phyloP scores from a whole-genome alignment of 92 coral and sea anemone genomes.

The Zoanthus gigantus region DNA sequence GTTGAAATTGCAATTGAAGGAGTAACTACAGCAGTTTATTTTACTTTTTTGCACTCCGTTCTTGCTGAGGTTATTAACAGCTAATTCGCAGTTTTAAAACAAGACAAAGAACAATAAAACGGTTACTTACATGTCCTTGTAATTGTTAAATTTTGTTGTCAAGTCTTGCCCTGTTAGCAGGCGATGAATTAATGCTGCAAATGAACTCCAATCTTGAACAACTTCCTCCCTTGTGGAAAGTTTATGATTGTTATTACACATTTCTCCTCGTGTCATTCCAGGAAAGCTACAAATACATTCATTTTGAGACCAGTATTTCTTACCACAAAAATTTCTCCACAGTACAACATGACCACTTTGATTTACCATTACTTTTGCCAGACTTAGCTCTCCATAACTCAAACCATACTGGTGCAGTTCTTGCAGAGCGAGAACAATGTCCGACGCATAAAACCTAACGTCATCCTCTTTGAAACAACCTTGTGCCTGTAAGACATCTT shows the following conservation, averaged over 20 bases:
- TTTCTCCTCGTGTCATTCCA: conserved; percentile 66
- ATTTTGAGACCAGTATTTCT: conserved; percentile 78
- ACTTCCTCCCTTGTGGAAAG: neutral
- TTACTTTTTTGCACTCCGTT: neutral
- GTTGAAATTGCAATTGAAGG: neutral
- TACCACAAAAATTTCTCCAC: conserved; percentile 91
- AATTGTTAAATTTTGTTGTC: neutral
- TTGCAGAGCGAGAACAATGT: conserved; percentile 77
- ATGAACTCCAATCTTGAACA: conserved; percentile 61
- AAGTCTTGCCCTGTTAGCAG: conserved; percentile 57
- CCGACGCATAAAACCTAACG: conserved; percentile 77
- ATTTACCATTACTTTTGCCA: conserved; percentile 75
- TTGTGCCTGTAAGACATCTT: conserved; percentile 35
- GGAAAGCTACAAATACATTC: conserved; percentile 83
- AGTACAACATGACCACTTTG: conserved; percentile 77
- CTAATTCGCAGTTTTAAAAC: conserved; percentile 32
- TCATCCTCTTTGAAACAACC: conserved; percentile 60
- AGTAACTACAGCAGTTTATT: neutral
- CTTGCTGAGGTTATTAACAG: neutral
- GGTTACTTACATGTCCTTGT: conserved; percentile 15
- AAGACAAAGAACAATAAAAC: neutral
- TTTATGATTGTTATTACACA: conserved; percentile 66
- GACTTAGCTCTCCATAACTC: conserved; percentile 79
- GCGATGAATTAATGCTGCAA: conserved; percentile 53
- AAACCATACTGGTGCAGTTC: conserved; percentile 77